Evolutionary conservation across 2,888 invertebrate species (phyloP).

Genomic region (Ferdinandea cuprea): DNA sequence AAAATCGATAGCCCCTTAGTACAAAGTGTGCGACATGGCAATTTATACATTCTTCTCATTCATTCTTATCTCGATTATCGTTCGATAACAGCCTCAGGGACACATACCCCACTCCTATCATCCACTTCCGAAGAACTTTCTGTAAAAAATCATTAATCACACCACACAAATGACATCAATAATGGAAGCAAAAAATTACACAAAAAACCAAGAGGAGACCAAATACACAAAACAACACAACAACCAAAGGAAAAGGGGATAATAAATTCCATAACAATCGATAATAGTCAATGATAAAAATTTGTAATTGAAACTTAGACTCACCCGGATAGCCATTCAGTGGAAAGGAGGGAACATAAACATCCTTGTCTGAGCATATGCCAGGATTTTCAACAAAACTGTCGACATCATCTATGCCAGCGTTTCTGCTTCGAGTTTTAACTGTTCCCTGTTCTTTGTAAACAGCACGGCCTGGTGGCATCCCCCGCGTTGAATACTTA

Average conservation of each 20-base stretch:
- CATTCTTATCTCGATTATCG: constrained; percentile 4
- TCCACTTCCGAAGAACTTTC: background rate
- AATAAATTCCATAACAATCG: constrained; percentile 51
- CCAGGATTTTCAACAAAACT: constrained; percentile 50
- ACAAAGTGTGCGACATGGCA: constrained; percentile 53
- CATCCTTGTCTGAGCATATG: constrained; percentile 35
- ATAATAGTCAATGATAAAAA: constrained; percentile 53
- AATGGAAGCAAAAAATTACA: constrained; percentile 47
- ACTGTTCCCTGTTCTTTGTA: constrained; percentile 13
- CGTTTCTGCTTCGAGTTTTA: constrained; percentile 35
- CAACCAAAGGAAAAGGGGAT: constrained; percentile 28
- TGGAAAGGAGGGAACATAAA: constrained; percentile 47
- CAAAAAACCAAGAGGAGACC: constrained; percentile 21
- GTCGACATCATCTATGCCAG: background rate
- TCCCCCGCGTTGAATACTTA: background rate
- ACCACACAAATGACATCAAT: constrained; percentile 48
- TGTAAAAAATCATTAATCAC: constrained; percentile 64
- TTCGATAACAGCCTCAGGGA: constrained; percentile 37
- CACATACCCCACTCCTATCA: constrained; percentile 2
- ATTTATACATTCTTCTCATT: constrained; percentile 23
- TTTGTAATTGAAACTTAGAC: constrained; percentile 66
- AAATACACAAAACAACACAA: background rate
- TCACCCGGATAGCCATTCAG: constrained; percentile 64
- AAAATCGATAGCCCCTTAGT: constrained; percentile 66
- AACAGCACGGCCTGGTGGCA: too few relatives aligned